Evolutionary conservation across 2,888 invertebrate species (phyloP).

Genomic region (Antheraea assamensis): DNA sequence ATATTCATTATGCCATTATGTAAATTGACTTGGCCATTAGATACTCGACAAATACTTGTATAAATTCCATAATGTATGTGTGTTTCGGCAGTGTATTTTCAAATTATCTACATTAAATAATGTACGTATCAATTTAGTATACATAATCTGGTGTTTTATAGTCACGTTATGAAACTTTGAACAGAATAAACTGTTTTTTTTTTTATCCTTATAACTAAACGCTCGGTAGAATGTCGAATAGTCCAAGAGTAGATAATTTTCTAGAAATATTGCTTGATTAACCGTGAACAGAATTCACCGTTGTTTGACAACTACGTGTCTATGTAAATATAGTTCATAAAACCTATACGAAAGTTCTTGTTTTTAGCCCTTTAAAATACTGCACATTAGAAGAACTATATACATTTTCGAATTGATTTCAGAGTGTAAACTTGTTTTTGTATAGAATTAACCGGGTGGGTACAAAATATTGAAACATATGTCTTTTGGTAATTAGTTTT

Average conservation of each 20-base stretch:
- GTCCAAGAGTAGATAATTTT: neutral
- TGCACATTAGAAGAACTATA: too few species aligned
- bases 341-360: too few species aligned
- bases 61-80: neutral
- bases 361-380: too few species aligned
- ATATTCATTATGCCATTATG: conserved; percentile 4
- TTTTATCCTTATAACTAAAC: neutral
- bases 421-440: neutral
- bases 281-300: neutral
- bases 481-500: neutral
- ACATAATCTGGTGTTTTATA: neutral
- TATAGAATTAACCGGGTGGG: neutral
- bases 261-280: too few species aligned
- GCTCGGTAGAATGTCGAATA: neutral
- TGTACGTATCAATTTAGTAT: neutral
- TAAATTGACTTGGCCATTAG: conserved; percentile 5
- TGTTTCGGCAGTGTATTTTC: neutral
- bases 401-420: too few species aligned
- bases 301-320: too few species aligned
- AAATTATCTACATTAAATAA: neutral
- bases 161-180: neutral
- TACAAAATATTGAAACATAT: neutral
- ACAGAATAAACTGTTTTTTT: neutral
- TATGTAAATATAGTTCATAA: too few species aligned
- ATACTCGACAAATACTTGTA: neutral